Conservation (phyloP, 2,797 vertebrate genomes). For the Bradypus variegatus region DNA sequence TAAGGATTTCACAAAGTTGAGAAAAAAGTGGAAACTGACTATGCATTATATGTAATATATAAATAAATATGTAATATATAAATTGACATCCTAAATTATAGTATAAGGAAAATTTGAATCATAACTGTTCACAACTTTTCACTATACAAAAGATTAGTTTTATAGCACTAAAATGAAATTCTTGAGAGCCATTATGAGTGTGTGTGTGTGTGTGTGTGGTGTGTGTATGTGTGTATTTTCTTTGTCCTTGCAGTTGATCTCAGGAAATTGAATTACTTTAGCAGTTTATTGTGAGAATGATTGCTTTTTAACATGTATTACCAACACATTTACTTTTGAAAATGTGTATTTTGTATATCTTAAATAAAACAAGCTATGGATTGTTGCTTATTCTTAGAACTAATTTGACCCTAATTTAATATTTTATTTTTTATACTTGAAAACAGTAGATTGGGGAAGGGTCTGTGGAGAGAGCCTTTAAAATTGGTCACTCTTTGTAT, state of each 20-base stretch:
- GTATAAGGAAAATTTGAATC: background rate
- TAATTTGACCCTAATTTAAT: slow-evolving; percentile 15
- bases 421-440: background rate
- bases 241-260: slow-evolving; percentile 24
- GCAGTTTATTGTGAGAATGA: slow-evolving; percentile 1
- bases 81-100: background rate
- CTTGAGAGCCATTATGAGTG: background rate
- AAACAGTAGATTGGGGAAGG: background rate
- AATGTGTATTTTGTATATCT: background rate
- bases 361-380: slow-evolving; percentile 13
- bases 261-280: slow-evolving; percentile 9
- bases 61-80: background rate
- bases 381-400: slow-evolving; percentile 28
- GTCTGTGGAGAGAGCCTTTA: background rate
- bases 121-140: slow-evolving; percentile 29
- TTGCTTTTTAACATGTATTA: slow-evolving; percentile 17
- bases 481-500: background rate
- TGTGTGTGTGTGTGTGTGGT: background rate
- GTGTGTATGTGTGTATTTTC: background rate
- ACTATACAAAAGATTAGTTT: slow-evolving; percentile 29
- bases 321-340: slow-evolving; percentile 19
- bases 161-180: slow-evolving; percentile 28
- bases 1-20: slow-evolving; percentile 30
- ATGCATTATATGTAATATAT: background rate
- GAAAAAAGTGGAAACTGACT: slow-evolving; percentile 15